Evolutionary conservation across 2,888 invertebrate species (phyloP).

Genomic region (Aporophyla lueneburgensis): DNA sequence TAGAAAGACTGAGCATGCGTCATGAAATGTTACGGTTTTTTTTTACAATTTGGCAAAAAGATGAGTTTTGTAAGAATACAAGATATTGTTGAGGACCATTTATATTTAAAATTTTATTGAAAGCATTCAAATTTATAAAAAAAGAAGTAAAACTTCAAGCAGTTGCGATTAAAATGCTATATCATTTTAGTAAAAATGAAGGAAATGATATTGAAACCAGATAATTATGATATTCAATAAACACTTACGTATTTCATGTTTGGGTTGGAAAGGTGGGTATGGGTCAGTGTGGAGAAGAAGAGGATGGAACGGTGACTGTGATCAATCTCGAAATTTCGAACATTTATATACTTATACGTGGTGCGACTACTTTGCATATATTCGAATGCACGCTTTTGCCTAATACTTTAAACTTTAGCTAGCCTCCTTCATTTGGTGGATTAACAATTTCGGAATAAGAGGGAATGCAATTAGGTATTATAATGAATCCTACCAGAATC

Average conservation of each 20-base stretch:
- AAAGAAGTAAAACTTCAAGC: background rate
- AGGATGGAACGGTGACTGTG: conserved; percentile 77
- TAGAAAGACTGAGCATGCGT: background rate
- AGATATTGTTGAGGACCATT: background rate
- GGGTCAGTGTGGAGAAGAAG: conserved; percentile 63
- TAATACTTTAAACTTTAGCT: conserved; percentile 45
- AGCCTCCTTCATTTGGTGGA: conserved; percentile 35
- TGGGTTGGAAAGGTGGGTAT: conserved; percentile 65
- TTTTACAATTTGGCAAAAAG: background rate
- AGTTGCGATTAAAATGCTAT: background rate
- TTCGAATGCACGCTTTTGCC: conserved; percentile 66
- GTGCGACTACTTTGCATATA: conserved; percentile 75
- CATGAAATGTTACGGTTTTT: background rate
- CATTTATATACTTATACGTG: conserved; percentile 76
- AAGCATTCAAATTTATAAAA: background rate
- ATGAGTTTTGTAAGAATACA: background rate
- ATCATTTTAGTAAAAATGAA: background rate
- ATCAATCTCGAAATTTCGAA: conserved; percentile 65
- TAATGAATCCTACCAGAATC: conserved; percentile 45
- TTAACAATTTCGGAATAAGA: conserved; percentile 35
- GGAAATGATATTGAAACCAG: background rate
- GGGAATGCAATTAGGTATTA: conserved; percentile 50
- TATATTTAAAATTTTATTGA: too few species aligned
- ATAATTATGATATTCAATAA: conserved; percentile 20
- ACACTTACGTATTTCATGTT: conserved; percentile 85